Conservation (phyloP, 2,113 vertebrate species). For the Peromyscus californicus region DNA sequence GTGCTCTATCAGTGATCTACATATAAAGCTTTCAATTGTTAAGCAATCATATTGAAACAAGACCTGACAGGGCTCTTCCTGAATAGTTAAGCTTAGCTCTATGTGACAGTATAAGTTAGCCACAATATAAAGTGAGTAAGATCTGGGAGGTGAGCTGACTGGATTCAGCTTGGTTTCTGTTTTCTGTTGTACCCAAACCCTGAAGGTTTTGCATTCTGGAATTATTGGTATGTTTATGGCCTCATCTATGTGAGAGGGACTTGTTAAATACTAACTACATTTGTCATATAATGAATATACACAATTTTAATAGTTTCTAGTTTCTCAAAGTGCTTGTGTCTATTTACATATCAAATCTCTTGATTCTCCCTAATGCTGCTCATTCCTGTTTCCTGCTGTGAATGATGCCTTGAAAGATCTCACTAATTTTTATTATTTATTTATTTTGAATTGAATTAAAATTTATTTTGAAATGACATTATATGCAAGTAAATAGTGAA, state of each 20-base stretch:
- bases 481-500: not conserved
- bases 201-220: not conserved
- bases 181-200: not conserved
- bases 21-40: not conserved
- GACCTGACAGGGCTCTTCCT: not conserved
- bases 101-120: not conserved
- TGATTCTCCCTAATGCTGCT: not conserved
- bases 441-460: not conserved
- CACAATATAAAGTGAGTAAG: not conserved
- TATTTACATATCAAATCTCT: not conserved
- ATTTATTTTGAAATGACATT: not conserved
- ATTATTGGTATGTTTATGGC: not conserved
- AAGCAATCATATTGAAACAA: not conserved
- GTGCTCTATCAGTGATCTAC: not conserved
- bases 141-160: not conserved
- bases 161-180: not conserved
- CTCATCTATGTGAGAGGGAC: not conserved
- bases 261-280: not conserved
- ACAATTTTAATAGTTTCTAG: not conserved
- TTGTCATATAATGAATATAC: slow-evolving; percentile 9
- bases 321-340: not conserved
- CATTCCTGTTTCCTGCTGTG: not conserved
- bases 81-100: not conserved
- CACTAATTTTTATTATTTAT: not conserved
- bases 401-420: not conserved